phyloP scores from a whole-genome alignment of 1,140 invertebrate species.

The Potamilus streckersoni region DNA sequence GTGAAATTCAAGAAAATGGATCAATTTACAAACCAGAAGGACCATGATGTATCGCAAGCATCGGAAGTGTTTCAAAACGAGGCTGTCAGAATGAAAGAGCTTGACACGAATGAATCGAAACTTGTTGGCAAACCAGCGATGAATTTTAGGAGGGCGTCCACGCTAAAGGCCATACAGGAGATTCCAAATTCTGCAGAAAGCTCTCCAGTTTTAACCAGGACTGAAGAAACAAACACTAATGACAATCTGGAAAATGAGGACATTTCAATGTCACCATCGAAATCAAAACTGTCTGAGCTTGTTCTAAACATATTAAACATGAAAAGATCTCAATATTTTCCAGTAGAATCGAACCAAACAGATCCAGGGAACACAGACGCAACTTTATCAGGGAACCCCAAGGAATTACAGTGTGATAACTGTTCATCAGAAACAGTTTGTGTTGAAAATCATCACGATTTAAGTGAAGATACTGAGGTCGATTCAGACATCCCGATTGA shows the following conservation, averaged over 20 bases:
- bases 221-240: neutral
- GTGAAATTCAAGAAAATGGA: conserved; percentile 8
- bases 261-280: neutral
- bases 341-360: too few relatives aligned
- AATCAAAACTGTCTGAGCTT: conserved; percentile 15
- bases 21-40: neutral
- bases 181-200: neutral
- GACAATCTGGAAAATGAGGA: neutral
- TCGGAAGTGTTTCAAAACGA: neutral
- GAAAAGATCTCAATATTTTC: neutral
- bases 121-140: conserved; percentile 9
- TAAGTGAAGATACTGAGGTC: too few relatives aligned
- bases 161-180: neutral
- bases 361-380: too few relatives aligned
- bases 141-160: neutral
- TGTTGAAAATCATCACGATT: too few relatives aligned
- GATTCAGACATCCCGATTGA: too few relatives aligned
- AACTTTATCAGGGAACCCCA: too few relatives aligned
- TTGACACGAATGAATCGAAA: neutral
- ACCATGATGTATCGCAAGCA: neutral
- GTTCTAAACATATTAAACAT: conserved; percentile 20
- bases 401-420: too few relatives aligned
- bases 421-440: too few relatives aligned
- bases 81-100: neutral
- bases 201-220: too few relatives aligned